A percentile compares a stretch with the other conserved stretches of the same genome.
These are phyloP conservation scores for Drosophila nigrodunni DNA, from an alignment of 1,140 invertebrate genomes.

Conservation along the genomic window DNA sequence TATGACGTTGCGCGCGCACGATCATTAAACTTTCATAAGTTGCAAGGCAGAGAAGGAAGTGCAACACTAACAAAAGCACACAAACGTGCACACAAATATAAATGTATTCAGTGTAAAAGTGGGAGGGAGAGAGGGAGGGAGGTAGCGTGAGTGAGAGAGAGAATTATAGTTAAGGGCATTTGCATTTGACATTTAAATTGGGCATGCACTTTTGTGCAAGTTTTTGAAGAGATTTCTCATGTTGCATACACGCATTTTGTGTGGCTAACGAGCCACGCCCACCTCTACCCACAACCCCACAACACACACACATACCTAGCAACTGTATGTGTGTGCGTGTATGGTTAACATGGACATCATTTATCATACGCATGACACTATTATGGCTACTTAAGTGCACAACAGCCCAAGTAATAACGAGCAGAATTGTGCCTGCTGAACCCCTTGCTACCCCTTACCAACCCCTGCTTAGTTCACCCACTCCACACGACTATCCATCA, in stretches of 20 bases:
- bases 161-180: slow-evolving; percentile 50
- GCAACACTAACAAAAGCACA: not conserved
- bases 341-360: slow-evolving; percentile 52
- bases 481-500: not conserved
- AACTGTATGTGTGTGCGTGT: slow-evolving; percentile 6
- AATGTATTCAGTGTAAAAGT: not conserved
- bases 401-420: slow-evolving; percentile 54
- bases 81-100: not conserved
- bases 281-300: not conserved
- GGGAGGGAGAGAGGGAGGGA: slow-evolving; percentile 10
- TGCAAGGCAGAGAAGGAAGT: not conserved
- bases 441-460: not conserved
- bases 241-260: slow-evolving; percentile 58
- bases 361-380: slow-evolving; percentile 62
- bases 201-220: slow-evolving; percentile 52
- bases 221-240: slow-evolving; percentile 54
- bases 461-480: too few relatives aligned
- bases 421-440: not conserved
- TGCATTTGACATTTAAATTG: slow-evolving; percentile 60
- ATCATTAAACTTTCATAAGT: slow-evolving; percentile 52
- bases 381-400: slow-evolving; percentile 62
- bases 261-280: slow-evolving; percentile 43
- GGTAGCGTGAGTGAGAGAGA: slow-evolving; percentile 1
- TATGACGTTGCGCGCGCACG: slow-evolving; percentile 48
- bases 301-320: not conserved